phyloP scores from a whole-genome alignment of 2,888 invertebrate species.

The Eristalis pertinax region DNA sequence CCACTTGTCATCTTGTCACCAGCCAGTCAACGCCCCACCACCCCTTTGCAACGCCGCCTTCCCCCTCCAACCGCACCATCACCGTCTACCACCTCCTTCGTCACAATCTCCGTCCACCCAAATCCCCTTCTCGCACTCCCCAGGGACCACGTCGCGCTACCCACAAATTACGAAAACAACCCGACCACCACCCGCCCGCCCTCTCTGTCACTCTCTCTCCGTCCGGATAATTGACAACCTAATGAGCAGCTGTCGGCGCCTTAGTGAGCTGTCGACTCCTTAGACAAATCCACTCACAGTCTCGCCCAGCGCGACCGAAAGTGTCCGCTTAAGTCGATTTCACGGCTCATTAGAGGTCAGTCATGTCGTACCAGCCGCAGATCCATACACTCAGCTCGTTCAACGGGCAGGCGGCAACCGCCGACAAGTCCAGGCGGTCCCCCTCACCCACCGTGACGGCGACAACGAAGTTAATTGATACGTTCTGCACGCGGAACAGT shows the following conservation, averaged over 20 bases:
- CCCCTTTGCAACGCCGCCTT: no score
- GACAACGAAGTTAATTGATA: constrained; percentile 73
- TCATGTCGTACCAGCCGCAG: constrained; percentile 48
- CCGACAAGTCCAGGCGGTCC: not conserved
- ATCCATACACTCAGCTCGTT: constrained; percentile 49
- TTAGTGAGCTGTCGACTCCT: not conserved
- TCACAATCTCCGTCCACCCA: not conserved
- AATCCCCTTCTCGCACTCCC: not conserved
- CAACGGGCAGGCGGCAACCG: constrained; percentile 23
- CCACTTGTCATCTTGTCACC: not conserved
- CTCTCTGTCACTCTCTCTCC: no score
- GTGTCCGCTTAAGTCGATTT: constrained; percentile 13
- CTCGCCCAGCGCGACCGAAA: constrained; percentile 10
- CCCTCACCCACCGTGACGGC: not conserved
- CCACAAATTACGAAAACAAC: not conserved
- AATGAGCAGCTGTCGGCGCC: constrained; percentile 26
- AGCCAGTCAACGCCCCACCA: no score
- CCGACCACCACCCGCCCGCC: not conserved
- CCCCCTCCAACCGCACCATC: not conserved
- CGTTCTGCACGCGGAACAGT: constrained; percentile 77
- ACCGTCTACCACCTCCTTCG: not conserved
- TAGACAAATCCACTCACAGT: constrained; percentile 5
- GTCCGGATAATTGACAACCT: constrained; percentile 14
- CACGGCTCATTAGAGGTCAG: constrained; percentile 31
- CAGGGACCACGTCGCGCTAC: not conserved